phyloP scores from a whole-genome alignment of 1,140 invertebrate species.

The Brachionus paranguensis region DNA sequence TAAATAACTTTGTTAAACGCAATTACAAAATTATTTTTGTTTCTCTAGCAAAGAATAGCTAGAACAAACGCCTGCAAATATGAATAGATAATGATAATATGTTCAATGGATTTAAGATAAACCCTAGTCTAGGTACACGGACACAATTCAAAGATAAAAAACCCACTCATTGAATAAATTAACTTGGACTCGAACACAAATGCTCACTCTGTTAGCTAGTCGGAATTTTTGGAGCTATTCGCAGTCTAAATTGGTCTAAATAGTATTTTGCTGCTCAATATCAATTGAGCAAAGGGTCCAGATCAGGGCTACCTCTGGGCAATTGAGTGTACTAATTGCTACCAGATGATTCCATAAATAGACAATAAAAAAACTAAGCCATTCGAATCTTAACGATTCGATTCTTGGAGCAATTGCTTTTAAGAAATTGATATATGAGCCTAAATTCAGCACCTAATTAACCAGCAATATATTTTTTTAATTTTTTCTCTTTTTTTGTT shows the following conservation, averaged over 20 bases:
- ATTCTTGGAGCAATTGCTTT: neutral
- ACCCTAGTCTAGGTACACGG: neutral
- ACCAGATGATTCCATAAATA: neutral
- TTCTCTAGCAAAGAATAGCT: neutral
- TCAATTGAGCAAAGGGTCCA: neutral
- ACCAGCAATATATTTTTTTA: neutral
- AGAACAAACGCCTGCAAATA: conserved; percentile 5
- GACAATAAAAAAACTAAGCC: neutral
- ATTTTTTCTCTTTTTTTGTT: neutral
- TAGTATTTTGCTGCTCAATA: too few species aligned
- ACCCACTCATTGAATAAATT: neutral
- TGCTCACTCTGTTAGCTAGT: neutral
- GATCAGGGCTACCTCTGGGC: neutral
- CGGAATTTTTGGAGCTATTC: neutral
- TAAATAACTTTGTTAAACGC: neutral
- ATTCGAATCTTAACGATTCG: neutral
- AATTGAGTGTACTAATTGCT: neutral
- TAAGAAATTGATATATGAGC: neutral
- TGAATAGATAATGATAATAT: conserved; percentile 11
- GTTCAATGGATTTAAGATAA: neutral
- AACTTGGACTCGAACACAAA: neutral
- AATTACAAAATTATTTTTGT: conserved; percentile 3
- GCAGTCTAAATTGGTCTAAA: neutral
- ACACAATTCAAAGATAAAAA: neutral
- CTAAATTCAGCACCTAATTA: neutral